Conservation (phyloP, 2,113 vertebrate genomes). For the Oxyura jamaicensis region DNA sequence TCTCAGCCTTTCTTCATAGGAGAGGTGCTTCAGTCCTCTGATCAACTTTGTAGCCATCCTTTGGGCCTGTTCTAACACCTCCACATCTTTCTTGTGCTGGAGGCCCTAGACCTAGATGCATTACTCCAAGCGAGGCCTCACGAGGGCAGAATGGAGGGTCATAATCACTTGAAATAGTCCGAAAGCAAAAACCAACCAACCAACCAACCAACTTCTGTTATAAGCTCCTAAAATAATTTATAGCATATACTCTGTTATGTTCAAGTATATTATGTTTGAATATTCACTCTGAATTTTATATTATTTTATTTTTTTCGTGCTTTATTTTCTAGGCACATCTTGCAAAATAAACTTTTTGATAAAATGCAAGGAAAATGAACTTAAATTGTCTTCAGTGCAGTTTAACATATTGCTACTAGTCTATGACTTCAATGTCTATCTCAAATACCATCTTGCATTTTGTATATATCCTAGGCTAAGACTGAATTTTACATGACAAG, state of each 20-base stretch:
- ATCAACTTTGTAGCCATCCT: too few relatives aligned
- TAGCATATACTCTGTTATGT: not conserved
- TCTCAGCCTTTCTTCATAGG: too few relatives aligned
- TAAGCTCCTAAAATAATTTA: not conserved
- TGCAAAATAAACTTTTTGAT: not conserved
- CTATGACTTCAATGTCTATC: not conserved
- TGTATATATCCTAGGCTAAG: not conserved
- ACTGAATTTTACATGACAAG: not conserved
- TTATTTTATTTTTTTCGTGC: too few relatives aligned
- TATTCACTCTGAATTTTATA: not conserved
- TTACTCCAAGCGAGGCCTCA: too few relatives aligned
- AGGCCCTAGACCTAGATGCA: too few relatives aligned
- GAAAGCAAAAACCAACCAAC: rapidly evolving
- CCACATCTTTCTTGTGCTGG: too few relatives aligned
- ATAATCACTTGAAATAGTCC: not conserved
- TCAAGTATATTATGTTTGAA: not conserved
- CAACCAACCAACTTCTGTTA: not conserved
- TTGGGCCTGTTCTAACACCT: too few relatives aligned
- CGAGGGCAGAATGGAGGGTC: too few relatives aligned
- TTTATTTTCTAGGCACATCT: not conserved
- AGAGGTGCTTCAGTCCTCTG: too few relatives aligned
- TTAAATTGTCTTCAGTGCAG: not conserved
- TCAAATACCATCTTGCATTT: not conserved
- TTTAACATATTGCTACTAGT: not conserved
- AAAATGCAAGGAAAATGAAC: not conserved